phyloP scores from a whole-genome alignment of 2,888 invertebrate genomes.

The Drosophila incognita region DNA sequence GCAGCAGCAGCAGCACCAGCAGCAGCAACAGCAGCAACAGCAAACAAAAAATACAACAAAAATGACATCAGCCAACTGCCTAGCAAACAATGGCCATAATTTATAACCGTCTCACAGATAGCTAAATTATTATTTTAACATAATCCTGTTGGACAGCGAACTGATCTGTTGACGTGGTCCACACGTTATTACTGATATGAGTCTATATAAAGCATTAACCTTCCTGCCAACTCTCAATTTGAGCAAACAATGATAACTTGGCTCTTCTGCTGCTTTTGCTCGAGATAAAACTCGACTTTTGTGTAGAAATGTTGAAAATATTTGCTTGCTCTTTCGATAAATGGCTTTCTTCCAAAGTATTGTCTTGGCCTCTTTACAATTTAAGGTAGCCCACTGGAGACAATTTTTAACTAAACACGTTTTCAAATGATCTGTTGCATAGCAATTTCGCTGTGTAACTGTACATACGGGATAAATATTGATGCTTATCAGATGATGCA shows the following conservation, averaged over 20 bases:
- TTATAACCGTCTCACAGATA: conserved; percentile 13
- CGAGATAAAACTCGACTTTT: background rate
- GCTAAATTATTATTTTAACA: background rate
- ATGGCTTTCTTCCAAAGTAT: background rate
- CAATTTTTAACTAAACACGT: background rate
- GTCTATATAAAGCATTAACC: background rate
- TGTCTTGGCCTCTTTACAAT: background rate
- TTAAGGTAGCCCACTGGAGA: background rate
- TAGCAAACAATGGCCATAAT: conserved; percentile 25
- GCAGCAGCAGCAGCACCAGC: background rate
- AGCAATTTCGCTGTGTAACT: background rate
- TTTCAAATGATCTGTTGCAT: background rate
- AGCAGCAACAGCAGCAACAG: background rate
- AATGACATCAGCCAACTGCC: conserved; percentile 11
- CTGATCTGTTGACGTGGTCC: background rate
- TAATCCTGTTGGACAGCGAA: background rate
- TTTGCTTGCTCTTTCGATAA: background rate
- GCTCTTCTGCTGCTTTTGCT: background rate
- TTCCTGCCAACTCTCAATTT: background rate
- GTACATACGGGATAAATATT: background rate
- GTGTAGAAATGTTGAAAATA: background rate
- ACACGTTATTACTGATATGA: background rate
- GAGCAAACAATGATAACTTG: background rate
- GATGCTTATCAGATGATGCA: background rate
- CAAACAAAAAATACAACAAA: background rate